Conservation (phyloP, 2,113 vertebrate genomes). For the Osmerus eperlanus region DNA sequence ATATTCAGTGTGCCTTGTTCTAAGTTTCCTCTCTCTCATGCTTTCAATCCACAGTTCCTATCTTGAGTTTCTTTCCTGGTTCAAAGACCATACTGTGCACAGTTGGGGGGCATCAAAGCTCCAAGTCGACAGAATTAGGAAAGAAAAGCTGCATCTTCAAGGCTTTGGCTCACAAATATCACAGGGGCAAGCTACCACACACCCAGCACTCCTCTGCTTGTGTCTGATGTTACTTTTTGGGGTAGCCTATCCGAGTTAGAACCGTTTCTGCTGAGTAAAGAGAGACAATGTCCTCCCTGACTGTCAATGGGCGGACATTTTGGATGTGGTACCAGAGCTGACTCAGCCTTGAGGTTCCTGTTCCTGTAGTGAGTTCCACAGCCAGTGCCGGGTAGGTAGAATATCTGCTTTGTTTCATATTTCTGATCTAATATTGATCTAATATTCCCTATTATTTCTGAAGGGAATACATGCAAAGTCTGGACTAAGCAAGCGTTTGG, state of each 20-base stretch:
- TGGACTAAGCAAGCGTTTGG: too few relatives aligned
- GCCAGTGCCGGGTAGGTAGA: constrained; percentile 42
- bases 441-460: too few relatives aligned
- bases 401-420: constrained; percentile 20
- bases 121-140: constrained; percentile 78
- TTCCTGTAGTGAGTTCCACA: constrained; percentile 7
- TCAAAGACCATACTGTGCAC: constrained; percentile 77
- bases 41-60: constrained; percentile 61
- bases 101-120: constrained; percentile 81
- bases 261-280: constrained; percentile 36
- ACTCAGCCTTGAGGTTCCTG: constrained; percentile 20
- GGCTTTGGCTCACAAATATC: constrained; percentile 78
- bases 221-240: constrained; percentile 25
- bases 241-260: constrained; percentile 53
- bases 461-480: too few relatives aligned
- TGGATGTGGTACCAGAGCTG: constrained; percentile 37
- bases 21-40: constrained; percentile 52
- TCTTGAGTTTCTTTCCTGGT: constrained; percentile 70
- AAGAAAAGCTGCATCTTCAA: constrained; percentile 79
- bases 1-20: constrained; percentile 37
- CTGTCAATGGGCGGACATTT: constrained; percentile 31
- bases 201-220: constrained; percentile 40
- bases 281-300: constrained; percentile 17
- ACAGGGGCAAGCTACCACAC: constrained; percentile 56
- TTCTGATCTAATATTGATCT: neutral